Percentiles rank a stretch among this genome's conserved stretches.
These are phyloP conservation scores for Poeciliopsis gracilis DNA, from an alignment of 2,797 vertebrate genomes.

Conservation along the genomic window DNA sequence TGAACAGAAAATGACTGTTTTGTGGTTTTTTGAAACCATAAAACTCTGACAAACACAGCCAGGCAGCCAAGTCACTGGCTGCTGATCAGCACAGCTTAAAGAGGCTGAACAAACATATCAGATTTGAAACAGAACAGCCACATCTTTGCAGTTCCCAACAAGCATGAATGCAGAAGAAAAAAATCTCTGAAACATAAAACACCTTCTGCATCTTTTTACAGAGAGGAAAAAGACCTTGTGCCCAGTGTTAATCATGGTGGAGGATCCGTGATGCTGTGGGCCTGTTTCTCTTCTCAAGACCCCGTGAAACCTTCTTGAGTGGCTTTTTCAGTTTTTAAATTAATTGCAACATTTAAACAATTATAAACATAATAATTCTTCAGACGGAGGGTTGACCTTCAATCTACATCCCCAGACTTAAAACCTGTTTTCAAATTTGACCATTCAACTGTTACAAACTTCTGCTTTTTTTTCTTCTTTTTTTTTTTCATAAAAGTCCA, in stretches of 20 bases:
- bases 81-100: background rate
- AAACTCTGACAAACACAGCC: background rate
- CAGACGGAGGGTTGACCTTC: background rate
- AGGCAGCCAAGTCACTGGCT: background rate
- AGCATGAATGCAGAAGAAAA: background rate
- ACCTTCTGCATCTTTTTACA: background rate
- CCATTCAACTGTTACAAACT: background rate
- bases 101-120: background rate
- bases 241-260: background rate
- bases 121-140: background rate
- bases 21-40: no score
- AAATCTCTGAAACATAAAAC: background rate
- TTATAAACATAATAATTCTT: background rate
- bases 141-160: background rate
- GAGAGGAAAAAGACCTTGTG: background rate
- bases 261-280: background rate
- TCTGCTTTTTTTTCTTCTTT: background rate
- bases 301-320: background rate
- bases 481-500: constrained; percentile 3
- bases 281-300: background rate
- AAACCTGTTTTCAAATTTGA: background rate
- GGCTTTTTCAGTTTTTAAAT: background rate
- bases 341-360: background rate
- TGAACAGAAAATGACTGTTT: no score
- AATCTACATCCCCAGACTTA: background rate